Conservation (phyloP, 2,888 invertebrate species). For the Meghimatium bilineatum region DNA sequence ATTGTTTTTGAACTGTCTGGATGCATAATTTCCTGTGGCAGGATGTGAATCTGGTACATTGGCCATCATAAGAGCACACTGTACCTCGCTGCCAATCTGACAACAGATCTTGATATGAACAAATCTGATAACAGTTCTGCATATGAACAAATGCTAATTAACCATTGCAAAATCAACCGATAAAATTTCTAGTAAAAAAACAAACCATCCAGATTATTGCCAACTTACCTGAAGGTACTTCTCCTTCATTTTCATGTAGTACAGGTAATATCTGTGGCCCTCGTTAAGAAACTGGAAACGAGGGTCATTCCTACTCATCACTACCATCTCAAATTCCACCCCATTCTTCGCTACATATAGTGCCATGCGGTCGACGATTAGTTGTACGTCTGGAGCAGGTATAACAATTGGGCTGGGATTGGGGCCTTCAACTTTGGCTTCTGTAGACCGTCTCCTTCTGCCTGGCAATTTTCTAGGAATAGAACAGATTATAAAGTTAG, state of each 20-base stretch:
- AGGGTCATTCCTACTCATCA: slow-evolving; percentile 81
- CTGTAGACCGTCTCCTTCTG: slow-evolving; percentile 16
- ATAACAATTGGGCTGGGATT: slow-evolving; percentile 61
- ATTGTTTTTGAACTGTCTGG: too few species aligned
- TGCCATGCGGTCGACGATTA: slow-evolving; percentile 97
- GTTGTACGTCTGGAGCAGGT: slow-evolving; percentile 89
- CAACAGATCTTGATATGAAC: too few species aligned
- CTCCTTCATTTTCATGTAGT: slow-evolving; percentile 85
- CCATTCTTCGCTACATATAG: slow-evolving; percentile 97
- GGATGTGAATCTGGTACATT: too few species aligned
- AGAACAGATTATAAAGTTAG: background rate
- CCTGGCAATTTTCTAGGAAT: background rate
- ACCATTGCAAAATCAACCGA: too few species aligned
- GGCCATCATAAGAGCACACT: too few species aligned
- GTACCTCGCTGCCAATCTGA: too few species aligned
- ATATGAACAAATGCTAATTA: too few species aligned
- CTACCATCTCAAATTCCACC: slow-evolving; percentile 88
- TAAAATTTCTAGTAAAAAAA: too few species aligned
- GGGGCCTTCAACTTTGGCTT: slow-evolving; percentile 37
- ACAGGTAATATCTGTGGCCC: slow-evolving; percentile 86
- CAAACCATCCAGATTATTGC: too few species aligned
- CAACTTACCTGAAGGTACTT: slow-evolving; percentile 63
- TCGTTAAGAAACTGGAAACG: slow-evolving; percentile 91
- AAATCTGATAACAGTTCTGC: too few species aligned
- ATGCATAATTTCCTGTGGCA: too few species aligned